Conservation (phyloP, 2,888 invertebrate genomes). For the Diadegma fenestrale region DNA sequence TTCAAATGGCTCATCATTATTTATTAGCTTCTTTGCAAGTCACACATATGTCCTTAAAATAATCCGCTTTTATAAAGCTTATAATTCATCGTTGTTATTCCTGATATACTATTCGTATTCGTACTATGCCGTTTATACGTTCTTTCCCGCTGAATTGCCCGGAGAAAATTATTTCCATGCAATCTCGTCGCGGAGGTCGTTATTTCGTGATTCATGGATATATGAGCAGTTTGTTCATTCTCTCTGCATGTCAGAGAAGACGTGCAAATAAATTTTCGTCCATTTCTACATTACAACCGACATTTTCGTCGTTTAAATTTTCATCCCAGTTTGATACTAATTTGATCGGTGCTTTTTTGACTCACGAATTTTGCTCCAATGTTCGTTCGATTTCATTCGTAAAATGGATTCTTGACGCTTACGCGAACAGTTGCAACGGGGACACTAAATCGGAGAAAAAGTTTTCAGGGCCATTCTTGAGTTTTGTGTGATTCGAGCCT, state of each 20-base stretch:
- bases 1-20: not conserved
- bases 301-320: not conserved
- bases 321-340: not conserved
- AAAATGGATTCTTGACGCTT: slow-evolving; percentile 15
- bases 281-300: not conserved
- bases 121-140: not conserved
- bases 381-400: not conserved
- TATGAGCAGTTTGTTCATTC: not conserved
- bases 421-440: slow-evolving; percentile 34
- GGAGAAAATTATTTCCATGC: not conserved
- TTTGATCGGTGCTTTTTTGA: not conserved
- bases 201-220: not conserved
- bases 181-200: not conserved
- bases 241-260: not conserved
- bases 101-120: not conserved
- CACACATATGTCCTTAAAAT: not conserved
- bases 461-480: slow-evolving; percentile 29
- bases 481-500: not conserved
- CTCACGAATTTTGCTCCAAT: not conserved
- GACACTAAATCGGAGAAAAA: slow-evolving; percentile 56
- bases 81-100: not conserved
- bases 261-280: not conserved
- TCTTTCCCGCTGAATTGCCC: not conserved
- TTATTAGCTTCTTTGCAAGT: not conserved
- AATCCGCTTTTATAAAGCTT: slow-evolving; percentile 4